Evolutionary conservation across 1,140 invertebrate genomes (phyloP).

Genomic region (Drosophila ohnishii): DNA sequence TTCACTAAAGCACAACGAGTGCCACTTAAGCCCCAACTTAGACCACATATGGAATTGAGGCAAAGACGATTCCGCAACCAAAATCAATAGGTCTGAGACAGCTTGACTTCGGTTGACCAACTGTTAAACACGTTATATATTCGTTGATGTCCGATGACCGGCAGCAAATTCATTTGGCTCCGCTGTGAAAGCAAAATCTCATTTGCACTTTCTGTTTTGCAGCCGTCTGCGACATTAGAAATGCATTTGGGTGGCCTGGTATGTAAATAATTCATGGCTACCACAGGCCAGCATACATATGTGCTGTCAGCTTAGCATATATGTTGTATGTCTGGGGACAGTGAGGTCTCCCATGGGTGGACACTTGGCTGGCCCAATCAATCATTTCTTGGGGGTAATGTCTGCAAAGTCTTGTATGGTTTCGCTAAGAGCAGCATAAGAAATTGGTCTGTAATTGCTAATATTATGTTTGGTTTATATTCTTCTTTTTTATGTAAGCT

Average conservation of each 20-base stretch:
- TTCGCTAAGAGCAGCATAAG: neutral
- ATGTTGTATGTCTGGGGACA: constrained; percentile 19
- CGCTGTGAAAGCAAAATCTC: constrained; percentile 50
- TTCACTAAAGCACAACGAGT: constrained; percentile 8
- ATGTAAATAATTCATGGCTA: constrained; percentile 74
- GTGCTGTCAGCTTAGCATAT: constrained; percentile 29
- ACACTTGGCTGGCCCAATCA: constrained; percentile 14
- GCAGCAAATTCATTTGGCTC: constrained; percentile 56
- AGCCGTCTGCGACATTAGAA: constrained; percentile 55
- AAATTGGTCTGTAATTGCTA: neutral
- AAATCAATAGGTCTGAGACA: constrained; percentile 51
- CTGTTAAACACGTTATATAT: constrained; percentile 14
- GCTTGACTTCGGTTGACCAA: constrained; percentile 26
- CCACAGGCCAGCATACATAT: constrained; percentile 35
- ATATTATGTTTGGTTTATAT: neutral
- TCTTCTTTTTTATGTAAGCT: too few species aligned
- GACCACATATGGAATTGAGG: constrained; percentile 16
- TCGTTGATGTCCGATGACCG: constrained; percentile 10
- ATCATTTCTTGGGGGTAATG: constrained; percentile 2
- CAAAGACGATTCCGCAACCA: constrained; percentile 17
- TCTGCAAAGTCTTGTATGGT: neutral
- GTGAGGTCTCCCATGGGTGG: constrained; percentile 8
- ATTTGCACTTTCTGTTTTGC: constrained; percentile 65
- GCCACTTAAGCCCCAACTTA: constrained; percentile 42
- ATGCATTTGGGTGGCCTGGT: constrained; percentile 67